A percentile compares a stretch with the other conserved stretches of the same genome.
These are phyloP conservation scores for Zygaena filipendulae DNA, from an alignment of 2,888 invertebrate genomes.

Conservation along the genomic window DNA sequence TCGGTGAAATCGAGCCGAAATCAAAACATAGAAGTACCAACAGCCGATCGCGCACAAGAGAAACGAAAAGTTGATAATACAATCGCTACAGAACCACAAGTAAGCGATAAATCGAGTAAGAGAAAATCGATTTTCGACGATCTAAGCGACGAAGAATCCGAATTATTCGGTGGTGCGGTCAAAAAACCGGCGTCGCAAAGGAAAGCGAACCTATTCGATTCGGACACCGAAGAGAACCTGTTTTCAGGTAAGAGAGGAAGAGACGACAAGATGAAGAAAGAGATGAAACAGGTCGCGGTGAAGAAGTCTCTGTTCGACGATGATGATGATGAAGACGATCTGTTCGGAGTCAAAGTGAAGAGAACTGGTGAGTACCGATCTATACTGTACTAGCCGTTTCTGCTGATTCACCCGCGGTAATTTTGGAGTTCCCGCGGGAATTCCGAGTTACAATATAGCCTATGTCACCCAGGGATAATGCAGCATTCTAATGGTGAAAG, in stretches of 20 bases:
- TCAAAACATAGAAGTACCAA: constrained; percentile 7
- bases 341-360: constrained; percentile 35
- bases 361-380: constrained; percentile 28
- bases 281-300: constrained; percentile 18
- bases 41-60: constrained; percentile 4
- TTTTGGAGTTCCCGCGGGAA: too few species aligned
- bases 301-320: constrained; percentile 43
- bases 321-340: constrained; percentile 40
- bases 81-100: not conserved
- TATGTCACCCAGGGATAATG: too few species aligned
- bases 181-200: constrained; percentile 21
- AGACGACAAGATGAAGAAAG: constrained; percentile 11
- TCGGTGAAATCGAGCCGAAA: not conserved
- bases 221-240: constrained; percentile 44
- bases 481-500: too few species aligned
- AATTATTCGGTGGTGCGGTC: constrained; percentile 33
- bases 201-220: constrained; percentile 32
- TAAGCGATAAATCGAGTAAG: constrained; percentile 10
- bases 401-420: too few species aligned
- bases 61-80: constrained; percentile 8
- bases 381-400: too few species aligned
- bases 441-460: too few species aligned
- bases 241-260: constrained; percentile 26
- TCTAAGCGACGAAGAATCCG: constrained; percentile 37
- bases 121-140: constrained; percentile 34